These are phyloP conservation scores for Andricus curvator DNA, from an alignment of 2,888 invertebrate species.

Conservation along the genomic window DNA sequence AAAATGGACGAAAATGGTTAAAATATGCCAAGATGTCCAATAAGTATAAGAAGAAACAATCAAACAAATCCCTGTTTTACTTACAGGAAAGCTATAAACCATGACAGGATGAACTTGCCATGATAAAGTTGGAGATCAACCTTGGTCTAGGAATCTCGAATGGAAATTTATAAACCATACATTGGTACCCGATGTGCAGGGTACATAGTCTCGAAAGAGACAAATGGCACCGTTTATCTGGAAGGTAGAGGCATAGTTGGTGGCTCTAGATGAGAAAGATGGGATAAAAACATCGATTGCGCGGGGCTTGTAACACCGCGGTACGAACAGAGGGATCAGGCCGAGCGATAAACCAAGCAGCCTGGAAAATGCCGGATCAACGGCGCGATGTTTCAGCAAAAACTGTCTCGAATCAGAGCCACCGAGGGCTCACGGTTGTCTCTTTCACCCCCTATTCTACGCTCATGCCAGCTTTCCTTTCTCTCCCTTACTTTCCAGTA, in stretches of 20 bases:
- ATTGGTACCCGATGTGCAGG: conserved; percentile 46
- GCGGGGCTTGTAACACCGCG: conserved; percentile 72
- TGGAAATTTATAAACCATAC: conserved; percentile 18
- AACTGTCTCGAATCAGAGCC: conserved; percentile 71
- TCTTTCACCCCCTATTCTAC: conserved; percentile 51
- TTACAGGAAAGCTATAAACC: not conserved
- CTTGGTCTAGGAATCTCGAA: conserved; percentile 12
- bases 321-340: conserved; percentile 72
- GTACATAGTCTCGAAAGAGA: conserved; percentile 57
- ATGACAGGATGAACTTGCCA: not conserved
- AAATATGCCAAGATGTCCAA: too few relatives aligned
- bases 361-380: conserved; percentile 76
- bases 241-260: conserved; percentile 52
- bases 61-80: too few relatives aligned
- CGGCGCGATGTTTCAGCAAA: conserved; percentile 74
- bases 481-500: conserved; percentile 44
- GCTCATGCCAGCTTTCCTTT: conserved; percentile 41
- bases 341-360: conserved; percentile 74
- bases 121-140: conserved; percentile 24
- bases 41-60: too few relatives aligned
- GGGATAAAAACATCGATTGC: conserved; percentile 70
- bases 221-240: conserved; percentile 67
- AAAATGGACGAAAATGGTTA: too few relatives aligned
- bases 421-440: conserved; percentile 59
- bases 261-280: conserved; percentile 53